Percentiles rank a stretch among this genome's conserved stretches.
Evolutionary conservation across 2,888 invertebrate species (phyloP).

Genomic region (Lasioglossum pauxillum): DNA sequence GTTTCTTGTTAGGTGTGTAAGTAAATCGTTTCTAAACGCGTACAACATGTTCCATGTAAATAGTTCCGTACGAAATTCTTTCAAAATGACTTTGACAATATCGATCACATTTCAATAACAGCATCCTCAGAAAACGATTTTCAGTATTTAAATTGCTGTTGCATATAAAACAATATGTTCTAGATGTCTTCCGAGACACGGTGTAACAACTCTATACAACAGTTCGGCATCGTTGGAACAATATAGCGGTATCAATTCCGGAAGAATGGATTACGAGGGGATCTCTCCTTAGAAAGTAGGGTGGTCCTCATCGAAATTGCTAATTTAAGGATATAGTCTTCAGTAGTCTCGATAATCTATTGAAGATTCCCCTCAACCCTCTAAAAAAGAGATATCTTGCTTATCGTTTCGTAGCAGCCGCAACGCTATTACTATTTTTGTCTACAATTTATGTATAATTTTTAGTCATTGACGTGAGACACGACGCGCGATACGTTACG

Average conservation of each 20-base stretch:
- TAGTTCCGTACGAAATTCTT: constrained; percentile 50
- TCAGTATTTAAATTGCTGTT: constrained; percentile 48
- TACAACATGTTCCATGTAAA: constrained; percentile 36
- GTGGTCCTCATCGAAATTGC: constrained; percentile 5
- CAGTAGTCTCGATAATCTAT: constrained; percentile 33
- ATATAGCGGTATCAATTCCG: constrained; percentile 34
- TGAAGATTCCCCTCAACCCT: not conserved
- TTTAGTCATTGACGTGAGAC: constrained; percentile 39
- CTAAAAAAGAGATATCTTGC: not conserved
- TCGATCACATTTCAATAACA: constrained; percentile 24
- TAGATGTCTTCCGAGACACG: constrained; percentile 36
- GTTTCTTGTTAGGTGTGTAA: constrained; percentile 39
- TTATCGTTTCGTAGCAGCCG: constrained; percentile 22
- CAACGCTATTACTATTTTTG: constrained; percentile 23
- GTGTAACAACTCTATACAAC: constrained; percentile 55
- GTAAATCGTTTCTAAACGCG: constrained; percentile 47
- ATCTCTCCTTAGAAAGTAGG: not conserved
- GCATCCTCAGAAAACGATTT: constrained; percentile 36
- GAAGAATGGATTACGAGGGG: constrained; percentile 20
- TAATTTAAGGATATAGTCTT: constrained; percentile 1
- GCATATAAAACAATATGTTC: constrained; percentile 46
- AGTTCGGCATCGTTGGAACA: constrained; percentile 32
- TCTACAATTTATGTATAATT: constrained; percentile 46
- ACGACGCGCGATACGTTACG: constrained; percentile 35
- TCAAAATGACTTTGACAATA: constrained; percentile 33